Percentiles rank a stretch among this genome's conserved stretches.
Evolutionary conservation across 2,797 vertebrate genomes (phyloP).

Genomic region (Microchirus variegatus): DNA sequence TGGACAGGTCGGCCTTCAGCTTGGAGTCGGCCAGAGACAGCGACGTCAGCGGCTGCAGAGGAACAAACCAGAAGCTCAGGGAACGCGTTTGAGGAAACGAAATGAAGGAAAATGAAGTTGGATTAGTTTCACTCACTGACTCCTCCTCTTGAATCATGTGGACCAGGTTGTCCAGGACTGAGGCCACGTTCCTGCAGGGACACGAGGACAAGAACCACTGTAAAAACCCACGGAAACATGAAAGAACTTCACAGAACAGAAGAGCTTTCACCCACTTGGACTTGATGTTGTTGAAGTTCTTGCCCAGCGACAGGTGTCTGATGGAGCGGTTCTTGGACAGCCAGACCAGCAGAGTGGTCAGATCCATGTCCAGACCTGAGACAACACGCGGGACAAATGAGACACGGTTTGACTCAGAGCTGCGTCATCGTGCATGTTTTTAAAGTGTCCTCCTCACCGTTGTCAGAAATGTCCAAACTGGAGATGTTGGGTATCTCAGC

Average conservation of each 20-base stretch:
- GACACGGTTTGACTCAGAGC: rapidly evolving
- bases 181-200: slow-evolving; percentile 87
- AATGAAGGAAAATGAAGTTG: not conserved
- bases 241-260: not conserved
- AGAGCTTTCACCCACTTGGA: slow-evolving; percentile 84
- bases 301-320: slow-evolving; percentile 92
- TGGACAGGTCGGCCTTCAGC: slow-evolving; percentile 92
- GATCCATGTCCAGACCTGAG: slow-evolving; percentile 93
- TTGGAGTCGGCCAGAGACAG: slow-evolving; percentile 94
- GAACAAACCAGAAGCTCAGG: not conserved
- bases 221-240: not conserved
- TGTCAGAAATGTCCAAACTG: slow-evolving; percentile 96
- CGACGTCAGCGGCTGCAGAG: slow-evolving; percentile 88
- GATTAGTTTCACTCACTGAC: slow-evolving; percentile 84
- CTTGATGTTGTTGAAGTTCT: slow-evolving; percentile 99
- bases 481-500: slow-evolving; percentile 97
- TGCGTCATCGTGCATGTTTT: rapidly evolving
- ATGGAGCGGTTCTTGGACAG: slow-evolving; percentile 96
- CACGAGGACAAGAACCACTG: rapidly evolving
- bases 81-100: no score
- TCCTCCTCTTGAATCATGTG: slow-evolving; percentile 98
- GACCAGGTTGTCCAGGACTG: slow-evolving; percentile 93
- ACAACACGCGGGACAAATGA: no score
- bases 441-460: slow-evolving; percentile 79
- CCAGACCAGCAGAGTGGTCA: slow-evolving; percentile 94